Percentiles rank a stretch among this genome's conserved stretches.
Evolutionary conservation across 2,888 invertebrate species (phyloP).

Genomic region (Exocentrus adspersus): DNA sequence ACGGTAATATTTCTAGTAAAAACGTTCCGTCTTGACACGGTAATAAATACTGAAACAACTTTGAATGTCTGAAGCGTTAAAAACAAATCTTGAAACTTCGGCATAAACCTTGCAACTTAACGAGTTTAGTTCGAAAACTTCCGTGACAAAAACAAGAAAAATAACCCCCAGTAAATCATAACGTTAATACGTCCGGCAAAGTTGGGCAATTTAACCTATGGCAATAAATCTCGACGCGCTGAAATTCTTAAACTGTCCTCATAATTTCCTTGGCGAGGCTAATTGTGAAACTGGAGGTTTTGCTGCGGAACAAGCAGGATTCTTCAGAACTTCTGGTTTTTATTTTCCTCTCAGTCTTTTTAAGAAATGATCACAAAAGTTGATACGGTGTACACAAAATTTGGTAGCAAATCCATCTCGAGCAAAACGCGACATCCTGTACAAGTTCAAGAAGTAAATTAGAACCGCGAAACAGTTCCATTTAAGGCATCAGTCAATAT

Average conservation of each 20-base stretch:
- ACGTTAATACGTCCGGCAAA: conserved; percentile 30
- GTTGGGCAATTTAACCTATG: conserved; percentile 34
- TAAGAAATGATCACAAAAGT: too few relatives aligned
- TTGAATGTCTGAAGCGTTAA: conserved; percentile 18
- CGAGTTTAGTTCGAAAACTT: conserved; percentile 21
- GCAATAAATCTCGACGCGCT: conserved; percentile 25
- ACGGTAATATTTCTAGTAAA: not conserved
- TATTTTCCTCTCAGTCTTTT: too few relatives aligned
- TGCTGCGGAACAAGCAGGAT: not conserved
- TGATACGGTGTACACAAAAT: too few relatives aligned
- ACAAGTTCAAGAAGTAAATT: too few relatives aligned
- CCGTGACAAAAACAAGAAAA: conserved; percentile 31
- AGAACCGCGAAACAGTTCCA: too few relatives aligned
- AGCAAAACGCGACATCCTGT: too few relatives aligned
- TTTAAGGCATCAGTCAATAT: too few relatives aligned
- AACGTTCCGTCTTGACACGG: not conserved
- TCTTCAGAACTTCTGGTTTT: too few relatives aligned
- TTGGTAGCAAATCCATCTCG: too few relatives aligned
- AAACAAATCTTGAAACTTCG: conserved; percentile 28
- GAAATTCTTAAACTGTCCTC: conserved; percentile 18
- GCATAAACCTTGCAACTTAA: conserved; percentile 26
- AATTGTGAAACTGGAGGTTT: conserved; percentile 1
- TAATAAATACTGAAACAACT: conserved; percentile 19
- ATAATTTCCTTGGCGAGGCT: conserved; percentile 9
- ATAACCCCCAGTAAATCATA: conserved; percentile 31